Base-by-base conservation (phyloP, 1,140 invertebrate genomes). In the Aphis gossypii region DNA sequence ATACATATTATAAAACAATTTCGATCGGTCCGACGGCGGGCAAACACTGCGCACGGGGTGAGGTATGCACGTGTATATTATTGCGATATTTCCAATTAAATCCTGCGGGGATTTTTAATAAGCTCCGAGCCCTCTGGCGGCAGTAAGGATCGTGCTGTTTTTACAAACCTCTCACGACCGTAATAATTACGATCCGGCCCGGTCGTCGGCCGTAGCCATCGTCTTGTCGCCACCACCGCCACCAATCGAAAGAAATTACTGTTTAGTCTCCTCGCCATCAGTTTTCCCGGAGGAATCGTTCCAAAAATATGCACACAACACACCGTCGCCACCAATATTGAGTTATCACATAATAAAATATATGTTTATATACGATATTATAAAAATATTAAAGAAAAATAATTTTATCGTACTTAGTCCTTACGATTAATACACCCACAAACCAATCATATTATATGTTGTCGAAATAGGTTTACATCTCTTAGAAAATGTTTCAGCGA, bases 61-160 rank as follows among this genome's bases (percentile, higher is more conserved):
- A 11, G 38, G 60, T 51, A 51, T 51, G 48, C 48, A 51, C 46
- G 44, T 30, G 51, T 56, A 41, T 90, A 60, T 60, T 90, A 60
- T 90, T 60, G 88, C 88, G 23, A 90, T 90, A 90, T 90, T 92
- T 92, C 91, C 91, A 84, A 83, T 92, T 51, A 92, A 92, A 92
- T 92, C 76, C 76, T 84, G 46, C 48, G 14, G 44, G 76, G 91
- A 51, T 92, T 92, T 92, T 92, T 92, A 83, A 92, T 84, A 84
- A 84, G 90, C 68, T 92, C 44, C 46, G 38, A 38, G 44, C 90
- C 90, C 41, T 48, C 20, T 41, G 60, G 41, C 41, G n/a, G 90
- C 60, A 38, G 35, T 41, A 68, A 48, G n/a, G 82, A 38, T 38
- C 25, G 88, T 41, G 44, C 91, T 84, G 82, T 83, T 92, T 92